Conservation (phyloP, 1,140 invertebrate genomes). For the Lycorma delicatula region DNA sequence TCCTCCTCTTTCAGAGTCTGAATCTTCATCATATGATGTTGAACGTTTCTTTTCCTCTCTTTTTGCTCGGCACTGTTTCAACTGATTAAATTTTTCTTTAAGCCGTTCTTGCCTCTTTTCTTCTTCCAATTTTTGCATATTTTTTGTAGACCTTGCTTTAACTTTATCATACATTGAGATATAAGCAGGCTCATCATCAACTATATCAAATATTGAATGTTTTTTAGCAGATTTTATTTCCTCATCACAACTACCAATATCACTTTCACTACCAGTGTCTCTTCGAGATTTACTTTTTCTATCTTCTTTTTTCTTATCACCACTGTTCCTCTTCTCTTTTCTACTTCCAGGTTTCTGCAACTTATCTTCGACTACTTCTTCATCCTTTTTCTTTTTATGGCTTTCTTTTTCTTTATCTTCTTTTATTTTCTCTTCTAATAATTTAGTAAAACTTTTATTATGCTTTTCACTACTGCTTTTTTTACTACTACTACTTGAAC, state of each 20-base stretch:
- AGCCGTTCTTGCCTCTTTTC: conserved; percentile 77
- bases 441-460: conserved; percentile 42
- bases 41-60: conserved; percentile 78
- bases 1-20: conserved; percentile 44
- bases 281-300: conserved; percentile 29
- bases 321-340: conserved; percentile 26
- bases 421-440: conserved; percentile 46
- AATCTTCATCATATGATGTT: conserved; percentile 76
- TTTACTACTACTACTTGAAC: conserved; percentile 25
- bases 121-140: conserved; percentile 84
- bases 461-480: conserved; percentile 32
- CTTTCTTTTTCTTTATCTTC: conserved; percentile 41
- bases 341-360: conserved; percentile 11
- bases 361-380: conserved; percentile 17
- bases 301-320: conserved; percentile 26
- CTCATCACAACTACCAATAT: conserved; percentile 56
- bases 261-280: conserved; percentile 31
- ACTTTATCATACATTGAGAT: conserved; percentile 99
- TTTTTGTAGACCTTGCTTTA: conserved; percentile 86
- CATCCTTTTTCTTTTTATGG: conserved; percentile 23
- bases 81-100: conserved; percentile 79
- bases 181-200: conserved; percentile 81
- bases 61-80: conserved; percentile 78
- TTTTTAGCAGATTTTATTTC: conserved; percentile 60
- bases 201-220: conserved; percentile 86